These are phyloP conservation scores for Ferdinandea cuprea DNA, from an alignment of 2,888 invertebrate species.

Conservation along the genomic window DNA sequence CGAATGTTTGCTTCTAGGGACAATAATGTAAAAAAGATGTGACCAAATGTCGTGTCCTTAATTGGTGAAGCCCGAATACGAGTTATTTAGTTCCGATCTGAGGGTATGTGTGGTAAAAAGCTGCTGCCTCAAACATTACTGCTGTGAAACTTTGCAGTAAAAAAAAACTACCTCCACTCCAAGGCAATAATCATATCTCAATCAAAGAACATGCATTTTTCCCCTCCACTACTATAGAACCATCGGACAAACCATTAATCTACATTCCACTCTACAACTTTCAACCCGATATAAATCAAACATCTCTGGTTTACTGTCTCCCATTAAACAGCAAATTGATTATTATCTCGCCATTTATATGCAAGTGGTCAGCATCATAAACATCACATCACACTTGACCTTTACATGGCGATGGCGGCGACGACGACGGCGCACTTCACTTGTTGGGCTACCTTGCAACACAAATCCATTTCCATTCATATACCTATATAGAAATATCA, in stretches of 20 bases:
- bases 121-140: too few species aligned
- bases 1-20: too few species aligned
- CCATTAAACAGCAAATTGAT: slow-evolving; percentile 41
- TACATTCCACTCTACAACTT: not conserved
- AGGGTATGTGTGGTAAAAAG: too few species aligned
- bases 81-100: too few species aligned
- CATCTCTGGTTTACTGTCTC: slow-evolving; percentile 10
- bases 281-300: slow-evolving; percentile 34
- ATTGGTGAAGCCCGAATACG: too few species aligned
- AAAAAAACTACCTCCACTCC: not conserved
- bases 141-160: too few species aligned
- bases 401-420: slow-evolving; percentile 41
- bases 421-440: slow-evolving; percentile 54
- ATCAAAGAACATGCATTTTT: not conserved
- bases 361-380: slow-evolving; percentile 36
- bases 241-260: not conserved
- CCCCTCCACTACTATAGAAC: too few species aligned
- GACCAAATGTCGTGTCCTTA: too few species aligned
- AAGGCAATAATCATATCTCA: not conserved
- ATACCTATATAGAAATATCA: slow-evolving; percentile 9
- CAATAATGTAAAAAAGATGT: too few species aligned
- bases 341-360: slow-evolving; percentile 28
- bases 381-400: slow-evolving; percentile 61
- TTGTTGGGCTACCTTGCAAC: slow-evolving; percentile 17
- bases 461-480: slow-evolving; percentile 22